Evolutionary conservation across 1,140 invertebrate genomes (phyloP).

Genomic region (Heterodera schachtii): DNA sequence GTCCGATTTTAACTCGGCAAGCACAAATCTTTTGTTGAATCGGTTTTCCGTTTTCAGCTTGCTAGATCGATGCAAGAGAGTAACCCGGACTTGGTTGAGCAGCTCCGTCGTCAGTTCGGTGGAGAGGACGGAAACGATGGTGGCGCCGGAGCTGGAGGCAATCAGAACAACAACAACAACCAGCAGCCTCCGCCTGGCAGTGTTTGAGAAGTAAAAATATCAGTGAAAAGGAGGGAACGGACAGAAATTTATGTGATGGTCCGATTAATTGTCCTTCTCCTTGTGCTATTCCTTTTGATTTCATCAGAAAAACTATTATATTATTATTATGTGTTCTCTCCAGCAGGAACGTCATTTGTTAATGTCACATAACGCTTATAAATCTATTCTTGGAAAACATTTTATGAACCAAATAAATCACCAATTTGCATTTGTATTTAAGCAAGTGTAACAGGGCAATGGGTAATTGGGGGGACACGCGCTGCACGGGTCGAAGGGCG

Average conservation of each 20-base stretch:
- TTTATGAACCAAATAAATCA: background rate
- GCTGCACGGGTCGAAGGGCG: slow-evolving; percentile 16
- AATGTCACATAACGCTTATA: no score
- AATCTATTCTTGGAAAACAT: background rate
- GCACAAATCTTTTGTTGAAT: background rate
- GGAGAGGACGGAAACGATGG: slow-evolving; percentile 1
- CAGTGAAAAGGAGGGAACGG: no score
- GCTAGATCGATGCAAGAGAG: background rate
- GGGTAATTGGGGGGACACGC: slow-evolving; percentile 15
- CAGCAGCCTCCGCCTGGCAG: slow-evolving; percentile 14
- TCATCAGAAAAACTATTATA: background rate
- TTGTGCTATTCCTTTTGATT: background rate
- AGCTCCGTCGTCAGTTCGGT: slow-evolving; percentile 48
- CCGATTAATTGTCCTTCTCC: background rate
- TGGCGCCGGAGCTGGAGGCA: no score
- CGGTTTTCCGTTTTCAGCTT: slow-evolving; percentile 15
- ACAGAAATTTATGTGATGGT: background rate
- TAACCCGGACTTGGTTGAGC: slow-evolving; percentile 47
- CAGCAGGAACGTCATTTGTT: background rate
- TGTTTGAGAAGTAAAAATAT: background rate
- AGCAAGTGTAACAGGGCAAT: slow-evolving; percentile 22
- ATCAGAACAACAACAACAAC: background rate
- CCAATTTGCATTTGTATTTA: slow-evolving; percentile 11
- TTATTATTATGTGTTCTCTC: background rate
- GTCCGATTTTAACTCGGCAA: no score